Evolutionary conservation across 2,113 vertebrate species (phyloP).

Genomic region (Pluvianellus socialis): DNA sequence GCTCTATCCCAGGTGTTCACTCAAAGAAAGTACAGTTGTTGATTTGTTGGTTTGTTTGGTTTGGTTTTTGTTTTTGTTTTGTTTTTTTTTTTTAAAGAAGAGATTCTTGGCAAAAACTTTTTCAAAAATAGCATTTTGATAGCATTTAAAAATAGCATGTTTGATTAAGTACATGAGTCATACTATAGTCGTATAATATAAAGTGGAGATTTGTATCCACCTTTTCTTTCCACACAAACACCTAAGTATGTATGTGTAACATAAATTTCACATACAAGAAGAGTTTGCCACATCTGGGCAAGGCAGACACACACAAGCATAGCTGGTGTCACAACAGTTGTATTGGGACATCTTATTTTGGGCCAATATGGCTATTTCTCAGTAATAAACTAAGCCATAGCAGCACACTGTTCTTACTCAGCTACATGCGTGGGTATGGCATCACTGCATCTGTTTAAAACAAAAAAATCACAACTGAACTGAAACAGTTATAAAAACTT

Average conservation of each 20-base stretch:
- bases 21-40: not conserved
- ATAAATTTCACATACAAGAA: not conserved
- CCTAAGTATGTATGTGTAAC: too few species aligned
- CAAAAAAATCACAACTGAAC: rapidly evolving
- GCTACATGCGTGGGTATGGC: not conserved
- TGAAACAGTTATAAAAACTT: not conserved
- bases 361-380: not conserved
- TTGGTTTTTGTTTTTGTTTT: not conserved
- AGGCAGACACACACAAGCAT: not conserved
- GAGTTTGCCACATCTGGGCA: not conserved
- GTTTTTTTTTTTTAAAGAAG: not conserved
- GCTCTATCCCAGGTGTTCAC: not conserved
- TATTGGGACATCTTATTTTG: not conserved
- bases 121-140: not conserved
- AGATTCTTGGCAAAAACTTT: not conserved
- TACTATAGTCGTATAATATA: not conserved
- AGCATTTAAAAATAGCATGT: too few species aligned
- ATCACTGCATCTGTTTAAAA: not conserved
- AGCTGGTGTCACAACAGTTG: not conserved
- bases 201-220: not conserved
- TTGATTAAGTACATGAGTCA: not conserved
- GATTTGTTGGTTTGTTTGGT: too few species aligned
- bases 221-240: not conserved
- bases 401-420: not conserved
- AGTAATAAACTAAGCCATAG: not conserved